Evolutionary conservation across 2,888 invertebrate genomes (phyloP), one percentile per base, ranked within the genome.

Genomic region (Amphipoea lucens): DNA sequence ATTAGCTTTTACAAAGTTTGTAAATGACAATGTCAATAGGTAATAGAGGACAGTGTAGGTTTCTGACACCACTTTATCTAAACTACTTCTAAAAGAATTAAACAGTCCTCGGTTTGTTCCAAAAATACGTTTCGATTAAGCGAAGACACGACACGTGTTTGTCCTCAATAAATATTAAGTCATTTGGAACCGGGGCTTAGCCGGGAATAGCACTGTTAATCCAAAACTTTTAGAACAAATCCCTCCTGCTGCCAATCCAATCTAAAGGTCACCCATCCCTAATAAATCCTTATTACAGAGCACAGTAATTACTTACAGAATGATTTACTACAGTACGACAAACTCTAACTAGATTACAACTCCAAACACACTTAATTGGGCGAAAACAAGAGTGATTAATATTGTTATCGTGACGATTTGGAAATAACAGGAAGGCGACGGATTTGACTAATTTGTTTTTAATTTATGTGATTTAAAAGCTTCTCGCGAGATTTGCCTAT

Each of bases 381-480:
- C 45, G 70, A 83, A 86, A 86, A 86, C 81, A 84, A 62, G 74
- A 76, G 72, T 86, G 78, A 86, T 87, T 87, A 75, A 82, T 87
- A 54, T 70, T 78, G 65, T 84, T 87, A 71, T 81, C 68, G 67
- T 77, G 62, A 76, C 45, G 45, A 73, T 69, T 63, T 65, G 12
- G 45, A 17, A 60, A 72, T 72, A 75, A 72, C 62, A 87, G 65
- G 62, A 74, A 79, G 42, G 36, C 40, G 5, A 12, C 4, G 40
- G n/a, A 60, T 63, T 80, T 67, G 9, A 62, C n/a, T 68, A 9
- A 75, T 70, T 40, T 23, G 4, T 63, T 60, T 45, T 74, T 51
- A 6, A 12, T 29, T 29, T 29, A 29, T 29, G 29, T 29, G 29
- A 29, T 29, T 1, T 29, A 29, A 29, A 29, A 29, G 29, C 29